phyloP scores from a whole-genome alignment of 2,113 vertebrate species.

The Nipponia nippon region DNA sequence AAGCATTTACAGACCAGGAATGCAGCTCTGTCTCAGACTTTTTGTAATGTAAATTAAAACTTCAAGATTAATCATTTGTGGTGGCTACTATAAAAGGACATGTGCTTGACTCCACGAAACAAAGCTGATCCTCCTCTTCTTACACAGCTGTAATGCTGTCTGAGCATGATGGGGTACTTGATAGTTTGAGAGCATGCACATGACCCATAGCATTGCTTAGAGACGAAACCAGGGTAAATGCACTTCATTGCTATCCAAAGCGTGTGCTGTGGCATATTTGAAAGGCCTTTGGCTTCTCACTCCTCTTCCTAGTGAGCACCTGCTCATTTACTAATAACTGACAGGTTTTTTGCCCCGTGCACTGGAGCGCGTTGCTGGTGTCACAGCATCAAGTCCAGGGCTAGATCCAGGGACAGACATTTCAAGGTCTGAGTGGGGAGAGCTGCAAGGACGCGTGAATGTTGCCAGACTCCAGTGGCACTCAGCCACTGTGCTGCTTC shows the following conservation, averaged over 20 bases:
- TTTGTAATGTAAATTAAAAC: not conserved
- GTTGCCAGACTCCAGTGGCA: not conserved
- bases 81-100: not conserved
- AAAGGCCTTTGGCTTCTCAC: not conserved
- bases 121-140: not conserved
- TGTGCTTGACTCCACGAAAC: not conserved
- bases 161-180: not conserved
- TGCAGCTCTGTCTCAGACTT: not conserved
- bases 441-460: not conserved
- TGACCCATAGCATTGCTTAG: not conserved
- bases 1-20: not conserved
- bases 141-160: not conserved
- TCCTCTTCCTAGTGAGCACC: not conserved
- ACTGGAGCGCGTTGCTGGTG: too few relatives aligned
- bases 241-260: not conserved
- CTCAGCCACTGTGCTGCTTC: not conserved
- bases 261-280: accelerated
- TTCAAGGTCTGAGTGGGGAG: too few relatives aligned
- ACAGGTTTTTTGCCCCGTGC: not conserved
- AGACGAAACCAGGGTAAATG: not conserved
- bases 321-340: not conserved
- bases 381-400: too few relatives aligned
- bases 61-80: not conserved
- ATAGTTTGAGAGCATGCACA: not conserved
- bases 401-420: not conserved